Evolutionary conservation across 2,888 invertebrate genomes (phyloP), one percentile per base, ranked within the genome.

Genomic region (Tetragnatha montana): DNA sequence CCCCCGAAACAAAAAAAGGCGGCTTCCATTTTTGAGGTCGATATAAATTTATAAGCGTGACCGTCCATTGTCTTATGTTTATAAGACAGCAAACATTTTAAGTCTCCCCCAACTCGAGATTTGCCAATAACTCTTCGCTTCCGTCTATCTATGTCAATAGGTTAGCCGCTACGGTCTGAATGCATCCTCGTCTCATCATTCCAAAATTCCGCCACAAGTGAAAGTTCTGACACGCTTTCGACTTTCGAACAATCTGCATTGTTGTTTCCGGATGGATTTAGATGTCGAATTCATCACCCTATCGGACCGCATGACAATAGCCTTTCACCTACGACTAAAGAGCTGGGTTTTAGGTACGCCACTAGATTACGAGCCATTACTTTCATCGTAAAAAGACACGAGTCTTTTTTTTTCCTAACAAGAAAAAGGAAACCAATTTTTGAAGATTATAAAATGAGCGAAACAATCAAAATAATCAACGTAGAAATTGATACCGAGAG

Each of bases 21-120:
- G 71, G 47, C 70, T 81, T 85, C 79, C 76, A 89, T 89, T 60
- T 60, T 85, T 89, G 81, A 85, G 89, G 89, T 85, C 89, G 89
- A 85, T 81, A 89, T 80, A 89, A 89, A 85, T 89, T 89, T 89
- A 89, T 89, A 89, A 89, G 89, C 89, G 81, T 89, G 89, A 85
- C 89, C 81, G 69, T 81, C 89, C 79, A 89, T 89, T 89, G 89
- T 89, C 81, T 81, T 76, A 70, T 49, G 82, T 81, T 73, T 70
- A 76, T 19, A 80, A 85, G 73, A 71, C 81, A 78, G 75, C 75
- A 86, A 86, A 80, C 79, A 80, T 80, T 86, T 74, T 76, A 89
- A 85, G 76, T 89, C 89, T 89, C 85, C 89, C 21, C 89, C 21
- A 17, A 51, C 71, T n/a, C 17, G 19, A 86, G 89, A 86, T 89